Base-by-base conservation (phyloP, 2,888 invertebrate genomes). In the Drymonia ruficornis region DNA sequence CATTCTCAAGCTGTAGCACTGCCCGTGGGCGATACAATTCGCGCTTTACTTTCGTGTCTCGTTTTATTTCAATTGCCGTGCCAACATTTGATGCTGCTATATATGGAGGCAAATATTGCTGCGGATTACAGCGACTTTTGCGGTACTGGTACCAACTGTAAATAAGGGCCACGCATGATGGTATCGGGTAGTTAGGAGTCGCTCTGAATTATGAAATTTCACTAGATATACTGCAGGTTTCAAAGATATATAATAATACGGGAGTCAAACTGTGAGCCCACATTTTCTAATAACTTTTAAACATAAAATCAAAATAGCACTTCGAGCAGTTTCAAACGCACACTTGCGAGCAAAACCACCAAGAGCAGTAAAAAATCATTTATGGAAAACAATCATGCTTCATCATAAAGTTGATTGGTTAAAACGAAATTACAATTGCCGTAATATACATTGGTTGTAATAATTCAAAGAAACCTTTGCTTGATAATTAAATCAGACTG, bases 31-130 rank as follows among this genome's bases (percentile, higher is more conserved):
- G 77, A 73, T 75, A 70, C 72, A 74, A 74, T 81, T 84, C 80
- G 78, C 83, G 74, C 80, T 77, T 79, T 74, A 76, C 76, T 77
- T 76, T 81, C 79, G 68, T 67, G 71, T 76, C 78, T 79, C 80
- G 77, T 81, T 76, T 72, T 74, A 72, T 74, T 81, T 76, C 80
- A 77, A 81, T 81, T 81, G 78, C 76, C 70, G 61, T 61, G 70
- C 75, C 74, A 78, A 76, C 74, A 76, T 73, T 74, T 73, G 78
- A 78, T 72, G 70, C 67, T 69, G 34, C 73, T 76, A 72, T 76
- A 80, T 78, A 79, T 74, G 79, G 77, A 67, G 56, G 69, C 54
- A 71, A 72, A 76, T 72, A 77, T 77, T 67, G 67, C 64, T 61
- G 67, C 65, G 73, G 64, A 78, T 78, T 77, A 66, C 56, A 69